A percentile compares a stretch with the other conserved stretches of the same genome.
These are phyloP conservation scores for Parapristionchus giblindavisi DNA, from an alignment of 2,888 invertebrate genomes.

Conservation along the genomic window DNA sequence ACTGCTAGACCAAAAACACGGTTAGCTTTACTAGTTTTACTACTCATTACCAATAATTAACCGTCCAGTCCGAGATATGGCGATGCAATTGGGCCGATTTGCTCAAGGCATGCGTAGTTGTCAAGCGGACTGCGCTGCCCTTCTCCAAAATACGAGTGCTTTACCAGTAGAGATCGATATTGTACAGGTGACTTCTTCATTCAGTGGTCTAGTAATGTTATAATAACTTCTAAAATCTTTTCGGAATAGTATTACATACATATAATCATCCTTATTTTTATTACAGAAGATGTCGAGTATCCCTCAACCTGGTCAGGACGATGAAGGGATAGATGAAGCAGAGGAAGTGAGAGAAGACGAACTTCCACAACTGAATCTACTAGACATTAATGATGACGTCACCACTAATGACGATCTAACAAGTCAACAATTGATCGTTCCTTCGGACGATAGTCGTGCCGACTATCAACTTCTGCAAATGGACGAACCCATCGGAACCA, in stretches of 20 bases:
- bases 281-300: slow-evolving; percentile 23
- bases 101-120: slow-evolving; percentile 84
- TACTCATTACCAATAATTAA: not conserved
- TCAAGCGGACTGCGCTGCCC: slow-evolving; percentile 76
- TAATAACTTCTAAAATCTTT: not conserved
- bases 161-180: slow-evolving; percentile 56
- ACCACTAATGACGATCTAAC: not conserved
- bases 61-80: slow-evolving; percentile 83
- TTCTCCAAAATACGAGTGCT: slow-evolving; percentile 47
- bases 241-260: not conserved
- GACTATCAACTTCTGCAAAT: not conserved
- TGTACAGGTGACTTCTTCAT: slow-evolving; percentile 41
- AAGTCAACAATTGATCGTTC: no score
- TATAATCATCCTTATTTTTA: not conserved
- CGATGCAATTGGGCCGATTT: slow-evolving; percentile 80
- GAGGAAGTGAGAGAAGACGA: slow-evolving; percentile 7
- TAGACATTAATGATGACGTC: slow-evolving; percentile 18
- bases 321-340: slow-evolving; percentile 21
- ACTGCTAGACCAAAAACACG: slow-evolving; percentile 95
- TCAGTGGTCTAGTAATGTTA: no score
- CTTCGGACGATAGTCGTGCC: no score
- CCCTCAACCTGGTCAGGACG: not conserved
- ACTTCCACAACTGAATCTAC: slow-evolving; percentile 8
- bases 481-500: not conserved
- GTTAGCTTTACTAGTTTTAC: slow-evolving; percentile 64